Base-by-base conservation (phyloP, 2,797 vertebrate species). In the Apogon hyalosoma region DNA sequence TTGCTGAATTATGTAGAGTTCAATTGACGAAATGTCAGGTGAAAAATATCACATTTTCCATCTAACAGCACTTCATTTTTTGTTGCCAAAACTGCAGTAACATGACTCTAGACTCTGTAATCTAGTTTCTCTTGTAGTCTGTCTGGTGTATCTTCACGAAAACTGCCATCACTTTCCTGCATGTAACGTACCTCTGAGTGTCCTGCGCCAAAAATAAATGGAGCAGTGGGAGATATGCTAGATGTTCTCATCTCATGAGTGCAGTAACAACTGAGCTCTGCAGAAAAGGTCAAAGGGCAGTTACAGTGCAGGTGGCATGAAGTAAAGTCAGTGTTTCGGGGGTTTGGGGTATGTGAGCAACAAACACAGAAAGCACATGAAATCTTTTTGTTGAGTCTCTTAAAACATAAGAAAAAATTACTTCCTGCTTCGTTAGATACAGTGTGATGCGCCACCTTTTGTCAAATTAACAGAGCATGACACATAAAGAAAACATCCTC, bases 141-240 rank as follows among this genome's bases (percentile, higher is more conserved):
- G 54, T 64, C 47, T 47, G 39, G 50, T 58, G 12, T 41, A 31
- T 45, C 40, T 53, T 74, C 49, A 42, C 41, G 10, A 45, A 66
- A 64, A 38, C 68, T 62, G 63, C 79, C 85, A 68, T 69, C 72
- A 54, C 64, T 68, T 48, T 75, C 36, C 56, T 62, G 39, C 45
- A 1, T 31, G 56, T 55, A 36, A 64, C 70, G 51, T 54, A 41
- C 68, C 70, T 56, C 58, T 47, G 66, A 75, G 77, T 80, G 60
- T 58, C 67, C 42, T 72, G 66, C 57, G 66, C 82, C 85, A 74
- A 68, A 85, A 85, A 90, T 86, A 79, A 74, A 66, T 48, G 51
- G 57, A 63, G 31, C 41, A 18, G 50, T 52, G 80, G 62, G 52
- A 80, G 49, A 78, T 48, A 21, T 18, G 45, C 65, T 67, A 80